Base-by-base conservation (phyloP, 2,888 invertebrate genomes). In the Chelonus formosanus region DNA sequence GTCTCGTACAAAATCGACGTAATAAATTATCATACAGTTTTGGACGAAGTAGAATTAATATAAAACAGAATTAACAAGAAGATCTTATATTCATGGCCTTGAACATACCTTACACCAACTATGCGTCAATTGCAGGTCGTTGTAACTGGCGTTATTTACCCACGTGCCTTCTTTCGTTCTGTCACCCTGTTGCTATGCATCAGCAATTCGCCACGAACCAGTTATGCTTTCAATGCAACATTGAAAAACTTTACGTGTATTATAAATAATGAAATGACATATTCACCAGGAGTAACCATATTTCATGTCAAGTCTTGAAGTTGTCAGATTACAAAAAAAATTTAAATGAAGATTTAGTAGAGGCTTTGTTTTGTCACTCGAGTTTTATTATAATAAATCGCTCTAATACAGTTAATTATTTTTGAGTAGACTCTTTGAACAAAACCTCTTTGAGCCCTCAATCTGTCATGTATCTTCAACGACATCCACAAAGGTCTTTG, bases 41-140 rank as follows among this genome's bases (percentile, higher is more conserved):
- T 45, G 59, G 40, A 8, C 20, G 50, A 56, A 59, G 7, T 7
- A n/a, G 3, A n/a, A 35, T 8, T 5, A n/a, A n/a, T n/a, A n/a
- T n/a, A 6, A 50, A 5, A 20, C 3, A 44, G 43, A 8, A n/a
- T 40, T 6, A 10, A 7, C 6, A 43, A 32, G n/a, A 8, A 44
- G 4, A 60, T 59, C 62, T 47, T 67, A 62, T 67, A 65, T 32
- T 6, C 47, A 34, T 44, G 67, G 54, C 71, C 67, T 73, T 69
- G 67, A 71, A 71, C 69, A 65, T 54, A 70, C 70, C 68, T 71
- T 55, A 50, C 45, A 70, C 60, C 63, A 61, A 60, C 52, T 56
- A 65, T 68, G 62, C 69, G 69, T 66, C 57, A 20, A 45, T 62
- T 54, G 47, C 43, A 52, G 47, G 64, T 52, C 57, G 63, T 48